phyloP scores from a whole-genome alignment of 2,888 invertebrate species.

The Drosophila atripex region DNA sequence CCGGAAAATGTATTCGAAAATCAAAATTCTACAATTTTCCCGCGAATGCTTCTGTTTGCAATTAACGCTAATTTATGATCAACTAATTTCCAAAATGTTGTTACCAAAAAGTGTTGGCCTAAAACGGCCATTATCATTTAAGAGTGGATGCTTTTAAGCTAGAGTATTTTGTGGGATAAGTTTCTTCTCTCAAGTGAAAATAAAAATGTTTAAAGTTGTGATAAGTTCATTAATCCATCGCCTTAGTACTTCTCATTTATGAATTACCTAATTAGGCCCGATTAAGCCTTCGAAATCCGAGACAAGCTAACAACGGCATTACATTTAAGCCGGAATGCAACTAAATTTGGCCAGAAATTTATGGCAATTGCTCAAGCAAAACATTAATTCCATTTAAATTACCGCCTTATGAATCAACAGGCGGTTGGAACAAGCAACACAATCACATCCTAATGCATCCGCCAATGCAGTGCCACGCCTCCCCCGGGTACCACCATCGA shows the following conservation, averaged over 20 bases:
- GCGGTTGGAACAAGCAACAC: constrained; percentile 53
- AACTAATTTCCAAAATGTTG: constrained; percentile 56
- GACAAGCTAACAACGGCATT: constrained; percentile 16
- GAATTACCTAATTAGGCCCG: not conserved
- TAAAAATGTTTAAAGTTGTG: too few relatives aligned
- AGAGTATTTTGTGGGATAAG: not conserved
- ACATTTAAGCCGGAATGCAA: constrained; percentile 19
- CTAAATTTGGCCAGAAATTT: constrained; percentile 25
- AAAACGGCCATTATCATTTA: constrained; percentile 28
- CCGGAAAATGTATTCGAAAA: constrained; percentile 44
- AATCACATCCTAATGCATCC: constrained; percentile 68
- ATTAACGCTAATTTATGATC: constrained; percentile 78
- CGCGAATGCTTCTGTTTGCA: constrained; percentile 59
- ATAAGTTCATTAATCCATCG: not conserved
- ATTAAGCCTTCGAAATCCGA: constrained; percentile 9
- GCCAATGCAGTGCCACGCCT: constrained; percentile 23
- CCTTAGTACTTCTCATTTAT: not conserved
- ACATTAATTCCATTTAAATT: constrained; percentile 39
- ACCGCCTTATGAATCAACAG: constrained; percentile 61
- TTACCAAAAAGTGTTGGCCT: constrained; percentile 5
- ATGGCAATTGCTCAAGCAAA: constrained; percentile 36
- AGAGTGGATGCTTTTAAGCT: not conserved
- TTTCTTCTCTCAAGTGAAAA: not conserved
- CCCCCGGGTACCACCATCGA: constrained; percentile 7
- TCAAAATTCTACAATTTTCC: constrained; percentile 47